Evolutionary conservation across 2,888 invertebrate species (phyloP).

Genomic region (Epinotia ramella): DNA sequence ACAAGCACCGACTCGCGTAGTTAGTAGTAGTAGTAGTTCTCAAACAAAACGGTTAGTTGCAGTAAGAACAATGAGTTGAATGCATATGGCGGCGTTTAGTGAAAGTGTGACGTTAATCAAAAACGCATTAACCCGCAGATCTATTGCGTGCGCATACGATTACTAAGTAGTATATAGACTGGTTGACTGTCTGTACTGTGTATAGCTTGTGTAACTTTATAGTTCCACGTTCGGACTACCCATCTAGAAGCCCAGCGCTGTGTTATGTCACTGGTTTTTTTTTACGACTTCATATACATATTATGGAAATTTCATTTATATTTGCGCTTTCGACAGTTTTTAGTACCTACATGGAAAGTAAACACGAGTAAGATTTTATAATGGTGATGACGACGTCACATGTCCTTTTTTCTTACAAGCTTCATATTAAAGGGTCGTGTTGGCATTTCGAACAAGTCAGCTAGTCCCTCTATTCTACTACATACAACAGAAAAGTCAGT

Average conservation of each 20-base stretch:
- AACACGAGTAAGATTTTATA: neutral
- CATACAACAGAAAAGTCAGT: no score
- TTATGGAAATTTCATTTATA: neutral
- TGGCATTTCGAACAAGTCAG: no score
- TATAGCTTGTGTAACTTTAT: constrained; percentile 42
- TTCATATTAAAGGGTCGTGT: no score
- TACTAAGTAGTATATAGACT: constrained; percentile 18
- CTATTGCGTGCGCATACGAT: constrained; percentile 16
- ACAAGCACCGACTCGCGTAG: constrained; percentile 21
- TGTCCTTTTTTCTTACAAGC: no score
- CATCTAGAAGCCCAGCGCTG: neutral
- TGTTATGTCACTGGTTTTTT: neutral
- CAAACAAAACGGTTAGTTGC: constrained; percentile 49
- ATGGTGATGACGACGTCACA: no score
- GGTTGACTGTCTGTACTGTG: neutral
- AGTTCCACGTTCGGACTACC: constrained; percentile 23
- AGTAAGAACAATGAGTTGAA: constrained; percentile 63
- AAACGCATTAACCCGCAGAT: constrained; percentile 68
- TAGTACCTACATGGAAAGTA: neutral
- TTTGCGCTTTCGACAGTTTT: neutral
- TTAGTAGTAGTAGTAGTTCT: no score
- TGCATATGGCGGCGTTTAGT: constrained; percentile 62
- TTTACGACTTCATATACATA: neutral
- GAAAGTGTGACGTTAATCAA: constrained; percentile 81
- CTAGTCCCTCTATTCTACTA: no score